Conservation (phyloP, 2,888 invertebrate genomes). For the Frankliniella intonsa region DNA sequence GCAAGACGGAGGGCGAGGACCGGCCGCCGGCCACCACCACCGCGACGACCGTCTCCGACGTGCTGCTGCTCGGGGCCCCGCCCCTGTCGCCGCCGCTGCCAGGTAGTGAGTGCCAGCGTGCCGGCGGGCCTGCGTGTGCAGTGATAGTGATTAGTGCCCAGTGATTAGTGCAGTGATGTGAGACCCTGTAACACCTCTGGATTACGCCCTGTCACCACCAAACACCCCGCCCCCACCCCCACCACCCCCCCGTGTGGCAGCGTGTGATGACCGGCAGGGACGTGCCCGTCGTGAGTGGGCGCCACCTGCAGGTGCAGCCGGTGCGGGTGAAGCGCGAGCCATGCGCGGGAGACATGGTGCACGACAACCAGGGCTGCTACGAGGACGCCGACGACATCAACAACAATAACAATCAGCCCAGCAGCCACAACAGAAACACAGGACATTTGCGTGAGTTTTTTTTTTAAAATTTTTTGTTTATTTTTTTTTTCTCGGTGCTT, state of each 20-base stretch:
- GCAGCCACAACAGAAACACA: slow-evolving; percentile 14
- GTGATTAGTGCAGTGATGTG: slow-evolving; percentile 10
- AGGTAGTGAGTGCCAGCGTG: neutral
- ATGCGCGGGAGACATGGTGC: slow-evolving; percentile 4
- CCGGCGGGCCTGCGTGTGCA: neutral
- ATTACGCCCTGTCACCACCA: neutral
- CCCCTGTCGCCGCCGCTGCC: slow-evolving; percentile 13
- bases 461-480: neutral
- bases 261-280: neutral
- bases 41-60: neutral
- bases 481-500: neutral
- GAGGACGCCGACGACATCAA: slow-evolving; percentile 7
- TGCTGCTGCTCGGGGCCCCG: slow-evolving; percentile 11
- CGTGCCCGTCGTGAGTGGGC: neutral
- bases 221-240: too few relatives aligned
- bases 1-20: neutral
- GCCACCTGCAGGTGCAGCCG: neutral
- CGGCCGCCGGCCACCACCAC: neutral
- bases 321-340: slow-evolving; percentile 8
- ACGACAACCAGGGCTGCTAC: neutral
- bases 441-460: slow-evolving; percentile 2
- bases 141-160: neutral
- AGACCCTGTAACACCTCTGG: neutral
- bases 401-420: slow-evolving; percentile 22
- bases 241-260: neutral